phyloP scores from a whole-genome alignment of 1,140 invertebrate genomes.

The Lordiphosa stackelbergi region DNA sequence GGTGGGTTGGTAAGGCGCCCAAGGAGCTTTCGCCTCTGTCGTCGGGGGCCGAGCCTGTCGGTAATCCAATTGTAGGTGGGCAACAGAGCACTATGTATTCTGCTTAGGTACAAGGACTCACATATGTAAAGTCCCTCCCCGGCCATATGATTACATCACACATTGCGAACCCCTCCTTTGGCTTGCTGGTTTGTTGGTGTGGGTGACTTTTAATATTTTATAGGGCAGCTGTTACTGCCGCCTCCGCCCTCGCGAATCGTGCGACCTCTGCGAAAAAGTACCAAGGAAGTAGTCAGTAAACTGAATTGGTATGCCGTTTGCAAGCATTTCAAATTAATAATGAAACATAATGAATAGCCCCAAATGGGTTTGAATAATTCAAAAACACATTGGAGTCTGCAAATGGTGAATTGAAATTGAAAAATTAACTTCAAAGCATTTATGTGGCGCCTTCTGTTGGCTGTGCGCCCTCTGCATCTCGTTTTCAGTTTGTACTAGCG shows the following conservation, averaged over 20 bases:
- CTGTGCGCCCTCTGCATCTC: no score
- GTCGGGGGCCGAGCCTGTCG: slow-evolving; percentile 16
- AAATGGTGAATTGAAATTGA: no score
- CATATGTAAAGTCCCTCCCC: slow-evolving; percentile 17
- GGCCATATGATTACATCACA: slow-evolving; percentile 58
- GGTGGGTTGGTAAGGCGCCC: slow-evolving; percentile 15
- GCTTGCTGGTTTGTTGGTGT: slow-evolving; percentile 4
- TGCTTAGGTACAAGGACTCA: slow-evolving; percentile 5
- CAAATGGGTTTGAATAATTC: no score
- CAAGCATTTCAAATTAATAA: no score
- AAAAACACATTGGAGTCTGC: no score
- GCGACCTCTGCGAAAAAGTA: slow-evolving; percentile 5
- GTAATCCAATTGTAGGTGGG: slow-evolving; percentile 64
- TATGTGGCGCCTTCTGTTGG: no score
- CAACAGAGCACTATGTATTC: slow-evolving; percentile 24
- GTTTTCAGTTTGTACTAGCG: no score
- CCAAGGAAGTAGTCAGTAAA: neutral
- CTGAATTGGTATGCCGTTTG: no score
- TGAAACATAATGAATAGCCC: no score
- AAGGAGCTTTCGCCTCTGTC: slow-evolving; percentile 42
- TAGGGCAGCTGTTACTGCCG: slow-evolving; percentile 58
- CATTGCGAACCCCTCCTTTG: slow-evolving; percentile 12
- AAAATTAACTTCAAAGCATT: no score
- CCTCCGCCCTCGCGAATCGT: slow-evolving; percentile 15
- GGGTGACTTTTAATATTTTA: slow-evolving; percentile 65